Evolutionary conservation across 2,888 invertebrate species (phyloP), one percentile per base, ranked within the genome.

Genomic region (Ditylenchus weischeri): DNA sequence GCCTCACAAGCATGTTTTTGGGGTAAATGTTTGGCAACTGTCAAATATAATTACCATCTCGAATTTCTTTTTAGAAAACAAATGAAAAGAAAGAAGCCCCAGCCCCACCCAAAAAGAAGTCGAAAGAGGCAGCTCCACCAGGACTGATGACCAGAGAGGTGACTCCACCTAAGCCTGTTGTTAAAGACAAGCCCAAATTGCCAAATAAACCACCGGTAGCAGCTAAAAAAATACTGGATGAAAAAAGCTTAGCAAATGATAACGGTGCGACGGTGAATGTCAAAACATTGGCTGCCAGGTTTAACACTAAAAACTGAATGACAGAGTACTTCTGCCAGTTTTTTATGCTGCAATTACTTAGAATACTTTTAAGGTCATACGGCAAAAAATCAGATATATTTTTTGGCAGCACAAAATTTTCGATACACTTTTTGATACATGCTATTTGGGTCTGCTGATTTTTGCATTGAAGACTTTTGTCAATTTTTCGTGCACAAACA

Each of bases 141-240:
- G 23, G 13, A 59, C 15, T 15, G n/a, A 59, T 29, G 19, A 36
- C 23, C 59, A 57, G 59, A 62, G 47, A 19, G 8, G 19, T 47
- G 21, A 48, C 19, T 29, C 62, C 51, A 50, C 23, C 50, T 7
- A 10, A 36, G 19, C 13, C 35, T 18, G 13, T 13, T 15, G n/a
- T 19, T 7, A 62, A 62, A 29, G 43, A 59, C 19, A 62, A 62
- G n/a, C 62, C 62, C 21, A 29, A 13, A 29, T 10, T 62, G 51
- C 62, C 62, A 36, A 62, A 38, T 19, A 62, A 62, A 19, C 62
- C 62, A 5, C 62, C 62, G 7, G 62, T 62, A 19, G 59, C 62
- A 19, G 62, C 47, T 19, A 62, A 62, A 47, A 62, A 62, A 15
- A 4, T 35, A 29, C 3, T 11, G 11, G 19, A 21, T 19, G 23